Base-by-base conservation (phyloP, 2,888 invertebrate species). In the Taenaris catops region DNA sequence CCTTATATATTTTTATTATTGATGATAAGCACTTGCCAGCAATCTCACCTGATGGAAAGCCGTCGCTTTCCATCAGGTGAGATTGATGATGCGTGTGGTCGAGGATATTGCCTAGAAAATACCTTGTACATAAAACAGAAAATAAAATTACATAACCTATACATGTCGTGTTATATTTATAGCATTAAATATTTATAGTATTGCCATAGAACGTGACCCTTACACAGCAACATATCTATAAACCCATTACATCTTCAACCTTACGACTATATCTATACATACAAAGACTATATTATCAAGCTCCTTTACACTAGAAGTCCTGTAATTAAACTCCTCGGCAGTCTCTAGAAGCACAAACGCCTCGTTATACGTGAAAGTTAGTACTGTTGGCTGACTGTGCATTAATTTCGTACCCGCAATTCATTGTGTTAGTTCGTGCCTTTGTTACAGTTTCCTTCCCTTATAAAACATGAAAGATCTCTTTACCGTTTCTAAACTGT, bases 281-380 rank as follows among this genome's bases (percentile, higher is more conserved):
- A 16, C 29, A 34, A 23, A 26, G 34, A 10, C 26, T 16, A 10
- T 8, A 20, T 17, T 3, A 14, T 8, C 20, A 5, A 32, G 28
- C 29, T n/a, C 11, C 25, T 27, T 25, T 17, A 26, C 56, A 50
- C 42, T 55, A 69, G 68, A 74, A 75, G 63, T 67, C 63, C 49
- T 65, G 64, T 75, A 72, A 76, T 81, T 80, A 78, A 79, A 71
- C 56, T 63, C 58, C 45, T 42, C 48, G 45, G 53, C 23, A 34
- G 37, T 27, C 35, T 41, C 38, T 43, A 48, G 38, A 37, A 41
- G 27, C 36, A 29, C 24, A 36, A 36, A 36, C 36, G 36, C 19
- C 20, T 26, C 26, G 16, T 14, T 36, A 19, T 24, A 36, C 29
- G 29, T 8, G 29, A 29, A 36, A 21, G 21, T 21, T 23, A 23